Evolutionary conservation across 2,113 vertebrate species (phyloP), one percentile per base, ranked within the genome.

Genomic region (Falcunculus frontatus): DNA sequence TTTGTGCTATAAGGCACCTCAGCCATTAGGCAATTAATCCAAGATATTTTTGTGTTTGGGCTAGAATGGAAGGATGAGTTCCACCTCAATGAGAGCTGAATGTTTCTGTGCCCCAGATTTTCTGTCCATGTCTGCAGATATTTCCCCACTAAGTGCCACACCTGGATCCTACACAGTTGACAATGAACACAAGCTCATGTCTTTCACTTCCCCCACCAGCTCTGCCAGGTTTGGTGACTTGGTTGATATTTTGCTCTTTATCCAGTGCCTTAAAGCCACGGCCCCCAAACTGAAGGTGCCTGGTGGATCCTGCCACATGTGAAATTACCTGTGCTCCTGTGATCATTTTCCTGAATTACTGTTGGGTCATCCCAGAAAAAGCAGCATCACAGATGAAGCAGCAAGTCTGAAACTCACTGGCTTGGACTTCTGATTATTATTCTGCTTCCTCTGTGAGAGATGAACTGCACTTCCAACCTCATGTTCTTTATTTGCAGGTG

Each of bases 401-500:
- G n/a, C 2, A 8, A 73, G 53, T 73, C 16, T 76, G 46, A 79
- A 94, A 94, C 74, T 64, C 0, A 0, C 63, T 91, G 67, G 33
- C 47, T 84, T 67, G 39, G 33, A 35, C 50, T 94, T 91, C 74
- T 33, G 50, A 42, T 87, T 65, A 85, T 86, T 79, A 62, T 88
- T 80, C 72, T 86, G 30, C 59, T 94, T 91, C 50, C 63, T 74
- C 47, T 77, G 55, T 88, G 72, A 83, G 91, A 86, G 82, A 91
- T 85, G 93, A 94, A 67, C 82, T 93, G 87, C 59, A 78, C 30
- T 93, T 20, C 81, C 78, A 62, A 13, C 75, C 81, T 87, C 1
- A 1, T 59, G 63, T 62, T 91, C 84, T 88, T 90, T 96, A 96
- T 96, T 88, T 90, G 82, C 72, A 90, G 90, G 78, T 96, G 87